A percentile compares a stretch with the other conserved stretches of the same genome.
Conservation (phyloP, 1,140 invertebrate genomes). For the Schlechtendalia chinensis region DNA sequence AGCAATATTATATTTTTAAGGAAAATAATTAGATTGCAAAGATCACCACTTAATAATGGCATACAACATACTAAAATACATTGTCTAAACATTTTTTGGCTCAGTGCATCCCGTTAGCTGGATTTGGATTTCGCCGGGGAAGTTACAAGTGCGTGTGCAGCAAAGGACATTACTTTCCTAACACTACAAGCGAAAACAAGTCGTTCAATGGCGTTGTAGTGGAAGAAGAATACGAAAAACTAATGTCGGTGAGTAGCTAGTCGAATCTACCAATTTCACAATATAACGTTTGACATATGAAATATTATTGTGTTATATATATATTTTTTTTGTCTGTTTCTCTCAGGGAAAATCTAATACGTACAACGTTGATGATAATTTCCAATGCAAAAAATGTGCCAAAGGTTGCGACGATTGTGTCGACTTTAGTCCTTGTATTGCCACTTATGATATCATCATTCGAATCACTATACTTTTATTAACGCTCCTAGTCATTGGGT, state of each 20-base stretch:
- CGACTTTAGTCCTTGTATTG: conserved; percentile 84
- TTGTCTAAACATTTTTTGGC: conserved; percentile 53
- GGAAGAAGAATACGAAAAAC: conserved; percentile 90
- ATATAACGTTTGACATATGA: no score
- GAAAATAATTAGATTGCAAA: no score
- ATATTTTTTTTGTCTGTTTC: background rate
- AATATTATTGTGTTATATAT: no score
- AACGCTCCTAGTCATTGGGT: conserved; percentile 81
- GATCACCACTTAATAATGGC: no score
- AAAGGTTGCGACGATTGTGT: conserved; percentile 86
- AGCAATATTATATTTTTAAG: no score
- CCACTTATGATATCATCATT: conserved; percentile 87
- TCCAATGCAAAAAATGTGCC: conserved; percentile 84
- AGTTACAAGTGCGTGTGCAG: conserved; percentile 90
- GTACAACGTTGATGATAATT: conserved; percentile 70
- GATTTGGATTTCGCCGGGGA: conserved; percentile 86
- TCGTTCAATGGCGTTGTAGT: conserved; percentile 90
- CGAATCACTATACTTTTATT: conserved; percentile 79
- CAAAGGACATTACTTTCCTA: conserved; percentile 86
- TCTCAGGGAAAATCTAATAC: conserved; percentile 64
- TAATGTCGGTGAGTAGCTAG: conserved; percentile 67
- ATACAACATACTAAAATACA: no score
- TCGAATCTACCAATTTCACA: no score
- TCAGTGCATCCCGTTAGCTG: conserved; percentile 83
- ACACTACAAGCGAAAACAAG: conserved; percentile 68